phyloP scores from a whole-genome alignment of 2,113 vertebrate genomes.

The Alces alces region DNA sequence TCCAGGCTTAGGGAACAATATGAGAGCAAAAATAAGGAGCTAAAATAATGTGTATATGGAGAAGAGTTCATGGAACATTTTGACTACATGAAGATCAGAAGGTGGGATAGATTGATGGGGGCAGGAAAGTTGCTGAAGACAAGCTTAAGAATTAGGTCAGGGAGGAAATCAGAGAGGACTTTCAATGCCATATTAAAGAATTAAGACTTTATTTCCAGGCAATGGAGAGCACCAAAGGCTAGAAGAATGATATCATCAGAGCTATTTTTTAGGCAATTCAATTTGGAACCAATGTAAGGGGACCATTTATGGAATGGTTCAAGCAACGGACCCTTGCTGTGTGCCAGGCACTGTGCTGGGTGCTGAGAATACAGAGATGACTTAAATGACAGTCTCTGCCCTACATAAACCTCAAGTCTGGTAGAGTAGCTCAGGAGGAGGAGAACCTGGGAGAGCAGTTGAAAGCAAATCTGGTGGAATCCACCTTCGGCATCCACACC shows the following conservation, averaged over 20 bases:
- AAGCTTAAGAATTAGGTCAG: slow-evolving; percentile 15
- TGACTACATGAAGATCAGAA: not conserved
- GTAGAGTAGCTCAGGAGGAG: not conserved
- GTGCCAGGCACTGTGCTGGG: not conserved
- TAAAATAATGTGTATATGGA: not conserved
- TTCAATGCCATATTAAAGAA: not conserved
- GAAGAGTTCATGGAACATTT: not conserved
- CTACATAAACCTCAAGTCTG: not conserved
- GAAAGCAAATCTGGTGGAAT: not conserved
- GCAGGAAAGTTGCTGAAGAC: not conserved
- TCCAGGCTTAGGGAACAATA: not conserved
- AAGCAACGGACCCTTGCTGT: not conserved
- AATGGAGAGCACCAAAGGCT: not conserved
- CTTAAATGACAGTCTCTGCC: not conserved
- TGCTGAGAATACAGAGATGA: not conserved
- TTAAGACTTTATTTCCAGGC: slow-evolving; percentile 14
- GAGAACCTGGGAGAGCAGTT: not conserved
- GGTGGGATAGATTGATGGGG: not conserved
- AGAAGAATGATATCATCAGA: not conserved
- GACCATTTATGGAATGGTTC: not conserved
- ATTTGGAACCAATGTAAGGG: slow-evolving; percentile 4
- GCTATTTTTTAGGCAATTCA: slow-evolving; percentile 23
- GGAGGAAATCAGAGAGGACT: not conserved
- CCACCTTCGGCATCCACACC: not conserved
- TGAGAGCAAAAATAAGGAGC: not conserved